These are phyloP conservation scores for Echinarachnius parma DNA, from an alignment of 53 echinoderm and acorn worm species.

Conservation along the genomic window DNA sequence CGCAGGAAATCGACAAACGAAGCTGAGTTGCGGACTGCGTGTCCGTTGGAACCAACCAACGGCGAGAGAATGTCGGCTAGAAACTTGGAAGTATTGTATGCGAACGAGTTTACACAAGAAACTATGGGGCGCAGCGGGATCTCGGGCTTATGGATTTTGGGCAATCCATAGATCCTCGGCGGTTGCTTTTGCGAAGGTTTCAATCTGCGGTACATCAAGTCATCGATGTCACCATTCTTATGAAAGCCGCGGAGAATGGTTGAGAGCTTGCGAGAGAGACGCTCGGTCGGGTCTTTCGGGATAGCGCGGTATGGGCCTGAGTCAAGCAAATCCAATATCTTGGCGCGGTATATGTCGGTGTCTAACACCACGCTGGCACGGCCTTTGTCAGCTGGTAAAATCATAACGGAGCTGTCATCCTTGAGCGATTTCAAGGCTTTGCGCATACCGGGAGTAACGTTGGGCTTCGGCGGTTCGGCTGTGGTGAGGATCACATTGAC, in stretches of 20 bases:
- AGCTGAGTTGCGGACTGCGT: no score
- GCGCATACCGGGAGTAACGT: no score
- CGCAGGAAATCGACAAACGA: no score
- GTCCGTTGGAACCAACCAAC: conserved; percentile 19
- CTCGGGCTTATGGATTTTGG: conserved; percentile 41
- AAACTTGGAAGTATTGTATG: conserved; percentile 45
- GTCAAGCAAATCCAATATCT: conserved; percentile 8
- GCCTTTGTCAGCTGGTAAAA: conserved; percentile 27
- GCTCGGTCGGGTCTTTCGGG: neutral
- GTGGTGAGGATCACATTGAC: no score
- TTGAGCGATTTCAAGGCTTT: no score
- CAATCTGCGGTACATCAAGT: neutral
- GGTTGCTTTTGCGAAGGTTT: conserved; percentile 19
- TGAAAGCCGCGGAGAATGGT: conserved; percentile 14
- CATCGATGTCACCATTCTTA: conserved; percentile 20
- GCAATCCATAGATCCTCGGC: conserved; percentile 25
- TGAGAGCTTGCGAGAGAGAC: neutral
- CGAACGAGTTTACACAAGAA: conserved; percentile 13
- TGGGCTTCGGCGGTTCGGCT: no score
- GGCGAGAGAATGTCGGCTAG: conserved; percentile 44
- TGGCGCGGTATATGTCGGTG: conserved; percentile 15
- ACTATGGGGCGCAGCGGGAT: conserved; percentile 36
- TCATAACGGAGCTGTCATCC: conserved; percentile 24
- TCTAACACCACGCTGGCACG: conserved; percentile 15
- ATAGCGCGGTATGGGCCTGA: neutral